These are phyloP conservation scores for Psilopsiagon aymara DNA, from an alignment of 2,113 vertebrate species.

Conservation along the genomic window DNA sequence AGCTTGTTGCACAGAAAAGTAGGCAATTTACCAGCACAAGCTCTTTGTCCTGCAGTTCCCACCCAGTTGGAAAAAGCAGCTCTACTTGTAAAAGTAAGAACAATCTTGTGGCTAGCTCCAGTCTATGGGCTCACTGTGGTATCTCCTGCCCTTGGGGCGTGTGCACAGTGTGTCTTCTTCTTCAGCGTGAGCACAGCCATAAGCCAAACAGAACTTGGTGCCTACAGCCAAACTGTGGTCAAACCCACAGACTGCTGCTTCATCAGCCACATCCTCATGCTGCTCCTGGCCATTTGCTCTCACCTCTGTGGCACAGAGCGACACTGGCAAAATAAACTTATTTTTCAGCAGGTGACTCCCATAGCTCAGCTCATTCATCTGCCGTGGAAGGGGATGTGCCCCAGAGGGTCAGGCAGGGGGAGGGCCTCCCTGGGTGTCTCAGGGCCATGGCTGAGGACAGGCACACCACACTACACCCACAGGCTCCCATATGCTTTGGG, in stretches of 20 bases:
- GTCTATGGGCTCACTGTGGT: background rate
- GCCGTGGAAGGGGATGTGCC: fast-evolving
- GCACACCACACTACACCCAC: background rate
- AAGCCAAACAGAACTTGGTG: background rate
- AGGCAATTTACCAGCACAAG: background rate
- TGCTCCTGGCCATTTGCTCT: background rate
- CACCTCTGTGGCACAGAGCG: background rate
- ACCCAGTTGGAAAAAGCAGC: background rate
- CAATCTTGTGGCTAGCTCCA: background rate
- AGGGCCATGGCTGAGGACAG: background rate
- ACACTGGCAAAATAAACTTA: background rate
- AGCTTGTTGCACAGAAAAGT: background rate
- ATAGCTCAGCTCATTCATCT: background rate
- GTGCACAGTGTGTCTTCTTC: background rate
- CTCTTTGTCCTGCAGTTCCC: background rate
- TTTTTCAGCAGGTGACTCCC: background rate
- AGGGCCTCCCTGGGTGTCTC: background rate
- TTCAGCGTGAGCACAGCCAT: background rate
- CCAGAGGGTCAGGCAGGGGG: background rate
- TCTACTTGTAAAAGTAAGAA: background rate
- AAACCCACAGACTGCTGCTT: background rate
- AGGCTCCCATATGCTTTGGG: too few relatives aligned
- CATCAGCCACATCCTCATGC: background rate
- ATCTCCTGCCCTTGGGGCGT: background rate
- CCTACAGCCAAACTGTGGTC: background rate